These are phyloP conservation scores for Aramus guarauna DNA, from an alignment of 2,113 vertebrate genomes.

Conservation along the genomic window DNA sequence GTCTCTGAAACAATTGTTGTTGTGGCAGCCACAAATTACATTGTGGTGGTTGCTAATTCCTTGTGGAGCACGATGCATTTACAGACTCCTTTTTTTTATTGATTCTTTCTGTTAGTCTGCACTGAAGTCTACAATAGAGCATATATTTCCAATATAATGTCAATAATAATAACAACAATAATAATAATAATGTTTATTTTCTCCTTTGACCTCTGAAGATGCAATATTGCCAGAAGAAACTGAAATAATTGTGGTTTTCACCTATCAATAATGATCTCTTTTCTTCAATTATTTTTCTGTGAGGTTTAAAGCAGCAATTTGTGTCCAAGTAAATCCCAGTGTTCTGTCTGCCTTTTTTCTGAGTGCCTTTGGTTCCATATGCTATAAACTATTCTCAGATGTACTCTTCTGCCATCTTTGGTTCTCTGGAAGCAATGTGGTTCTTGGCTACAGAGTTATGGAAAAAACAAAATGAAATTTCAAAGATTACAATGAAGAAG, in stretches of 20 bases:
- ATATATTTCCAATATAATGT: background rate
- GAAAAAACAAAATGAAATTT: background rate
- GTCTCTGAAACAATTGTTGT: background rate
- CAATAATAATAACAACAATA: background rate
- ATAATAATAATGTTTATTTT: background rate
- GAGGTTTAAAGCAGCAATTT: background rate
- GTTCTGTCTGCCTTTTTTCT: background rate
- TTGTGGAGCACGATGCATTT: background rate
- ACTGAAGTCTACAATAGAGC: background rate
- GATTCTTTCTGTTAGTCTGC: background rate
- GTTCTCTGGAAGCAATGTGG: background rate
- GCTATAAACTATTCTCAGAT: background rate
- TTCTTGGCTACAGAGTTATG: background rate
- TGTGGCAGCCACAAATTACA: conserved; percentile 14
- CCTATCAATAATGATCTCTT: background rate
- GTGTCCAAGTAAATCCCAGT: background rate
- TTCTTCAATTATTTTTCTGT: background rate
- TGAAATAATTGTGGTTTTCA: background rate
- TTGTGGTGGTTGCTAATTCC: background rate
- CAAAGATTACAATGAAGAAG: background rate
- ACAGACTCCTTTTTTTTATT: background rate
- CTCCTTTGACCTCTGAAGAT: background rate
- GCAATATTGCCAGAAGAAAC: background rate
- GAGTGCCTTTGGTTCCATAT: background rate
- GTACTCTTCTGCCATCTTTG: background rate